Evolutionary conservation across 2,113 vertebrate genomes (phyloP), one percentile per base, ranked within the genome.

Genomic region (Argyrosomus japonicus): DNA sequence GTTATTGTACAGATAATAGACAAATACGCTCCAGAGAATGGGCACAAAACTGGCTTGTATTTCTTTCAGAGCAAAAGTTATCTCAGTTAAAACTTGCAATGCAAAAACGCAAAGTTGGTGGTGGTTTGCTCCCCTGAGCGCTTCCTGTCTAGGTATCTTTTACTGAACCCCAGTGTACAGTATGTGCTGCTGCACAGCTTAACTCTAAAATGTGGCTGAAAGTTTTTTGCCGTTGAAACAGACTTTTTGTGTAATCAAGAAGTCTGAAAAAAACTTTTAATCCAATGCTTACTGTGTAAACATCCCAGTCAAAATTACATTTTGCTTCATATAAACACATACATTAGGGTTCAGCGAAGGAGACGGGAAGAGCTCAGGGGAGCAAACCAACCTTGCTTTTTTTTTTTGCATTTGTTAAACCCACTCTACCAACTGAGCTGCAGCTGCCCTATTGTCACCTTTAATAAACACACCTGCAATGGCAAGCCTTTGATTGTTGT

Each of bases 381-480:
- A 17, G 17, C 21, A 21, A 11, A 53, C 29, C 58, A 43, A 53
- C 17, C 50, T 43, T 25, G 6, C 7, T 29, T 32, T 32, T 32
- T 0, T 6, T 23, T 81, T 36, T 11, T 54, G n/a, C 3, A 5
- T 60, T 67, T 27, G 11, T 29, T 48, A n/a, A 27, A 81, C 10
- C 47, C n/a, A 18, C 15, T 69, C 17, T 1, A 14, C 21, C 21
- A 14, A 5, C 21, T 21, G 48, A 56, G 68, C 68, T 45, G 5
- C 48, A 67, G 40, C 53, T 67, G 69, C 29, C n/a, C 29, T 54
- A n/a, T 40, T 68, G 50, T 82, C 15, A 11, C 6, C 47, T 43
- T 61, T 63, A 17, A 19, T 54, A 10, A 17, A 32, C 1, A 23
- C 40, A 68, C 23, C 48, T 40, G 36, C 25, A 15, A 17, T n/a